phyloP scores from a whole-genome alignment of 2,888 invertebrate species.

The Ectemnius continuus region DNA sequence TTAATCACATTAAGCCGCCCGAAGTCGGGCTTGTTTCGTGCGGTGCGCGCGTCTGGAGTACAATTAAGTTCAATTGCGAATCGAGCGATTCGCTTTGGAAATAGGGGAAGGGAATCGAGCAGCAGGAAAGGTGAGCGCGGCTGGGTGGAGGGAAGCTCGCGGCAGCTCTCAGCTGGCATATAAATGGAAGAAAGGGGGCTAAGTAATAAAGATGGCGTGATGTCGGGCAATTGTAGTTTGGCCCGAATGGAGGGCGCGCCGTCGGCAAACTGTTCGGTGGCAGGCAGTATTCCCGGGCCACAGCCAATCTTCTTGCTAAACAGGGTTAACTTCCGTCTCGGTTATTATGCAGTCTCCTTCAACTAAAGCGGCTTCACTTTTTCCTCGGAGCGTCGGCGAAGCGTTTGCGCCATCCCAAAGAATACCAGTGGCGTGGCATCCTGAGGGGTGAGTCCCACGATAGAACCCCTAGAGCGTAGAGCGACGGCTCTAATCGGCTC shows the following conservation, averaged over 20 bases:
- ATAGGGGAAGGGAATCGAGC: background rate
- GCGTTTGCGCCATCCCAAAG: no score
- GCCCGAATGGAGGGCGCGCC: conserved; percentile 54
- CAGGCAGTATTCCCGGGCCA: conserved; percentile 31
- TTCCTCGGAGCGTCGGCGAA: background rate
- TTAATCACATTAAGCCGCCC: conserved; percentile 26
- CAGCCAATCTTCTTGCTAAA: conserved; percentile 60
- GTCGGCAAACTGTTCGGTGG: conserved; percentile 55
- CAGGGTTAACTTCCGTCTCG: conserved; percentile 49
- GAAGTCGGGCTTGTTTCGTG: conserved; percentile 20
- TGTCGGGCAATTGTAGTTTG: conserved; percentile 60
- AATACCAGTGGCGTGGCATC: no score
- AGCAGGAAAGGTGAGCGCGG: background rate
- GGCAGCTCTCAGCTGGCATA: conserved; percentile 9
- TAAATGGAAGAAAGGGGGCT: conserved; percentile 5
- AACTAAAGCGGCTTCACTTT: conserved; percentile 23
- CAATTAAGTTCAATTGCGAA: conserved; percentile 27
- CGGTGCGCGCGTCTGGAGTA: conserved; percentile 6
- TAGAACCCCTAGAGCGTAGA: no score
- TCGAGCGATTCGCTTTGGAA: conserved; percentile 9
- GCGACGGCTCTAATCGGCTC: no score
- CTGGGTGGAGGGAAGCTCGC: conserved; percentile 2
- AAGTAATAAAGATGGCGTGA: conserved; percentile 63
- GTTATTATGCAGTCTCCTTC: conserved; percentile 61
- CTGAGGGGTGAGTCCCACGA: no score